Evolutionary conservation across 2,888 invertebrate genomes (phyloP), one percentile per base, ranked within the genome.

Genomic region (Panzeria rudis): DNA sequence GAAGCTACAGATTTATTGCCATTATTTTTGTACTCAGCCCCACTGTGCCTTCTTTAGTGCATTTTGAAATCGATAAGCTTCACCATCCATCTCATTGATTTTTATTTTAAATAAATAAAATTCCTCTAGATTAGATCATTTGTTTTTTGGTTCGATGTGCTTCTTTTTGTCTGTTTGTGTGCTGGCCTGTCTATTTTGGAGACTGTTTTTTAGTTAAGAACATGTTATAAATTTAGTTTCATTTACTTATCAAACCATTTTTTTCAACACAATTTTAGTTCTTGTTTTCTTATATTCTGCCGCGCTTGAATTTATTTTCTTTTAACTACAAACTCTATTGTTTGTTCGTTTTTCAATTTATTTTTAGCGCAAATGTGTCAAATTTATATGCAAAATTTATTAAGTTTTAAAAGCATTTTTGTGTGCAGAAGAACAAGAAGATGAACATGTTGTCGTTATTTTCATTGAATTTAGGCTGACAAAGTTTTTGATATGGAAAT

Each of bases 331-430:
- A 5, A 59, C 59, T 69, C 35, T 52, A 5, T 44, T 62, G 32
- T 56, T 44, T 29, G 4, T 20, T 76, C 7, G 44, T 35, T 9
- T 35, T 35, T 35, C 25, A 71, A 64, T 62, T 61, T 56, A 25
- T 68, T 64, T 72, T 32, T 29, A 64, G 54, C 44, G 44, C 38
- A 73, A 66, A 66, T 73, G 73, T 80, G 66, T 68, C 76, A 84
- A 68, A 80, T 77, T 80, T 52, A 29, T 72, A 84, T 84, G 71
- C 84, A 80, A 77, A 84, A 76, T 84, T 80, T 61, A 84, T 84
- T 84, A 80, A 71, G 72, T 72, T 80, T 84, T 84, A 80, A 80
- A 77, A 80, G 84, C 75, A 76, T 84, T 84, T 80, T 25, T 80
- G 61, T 84, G 80, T 84, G 35, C n/a, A n/a, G n/a, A n/a, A n/a